Evolutionary conservation across 2,888 invertebrate species (phyloP).

Genomic region (Schizotus pectinicornis): DNA sequence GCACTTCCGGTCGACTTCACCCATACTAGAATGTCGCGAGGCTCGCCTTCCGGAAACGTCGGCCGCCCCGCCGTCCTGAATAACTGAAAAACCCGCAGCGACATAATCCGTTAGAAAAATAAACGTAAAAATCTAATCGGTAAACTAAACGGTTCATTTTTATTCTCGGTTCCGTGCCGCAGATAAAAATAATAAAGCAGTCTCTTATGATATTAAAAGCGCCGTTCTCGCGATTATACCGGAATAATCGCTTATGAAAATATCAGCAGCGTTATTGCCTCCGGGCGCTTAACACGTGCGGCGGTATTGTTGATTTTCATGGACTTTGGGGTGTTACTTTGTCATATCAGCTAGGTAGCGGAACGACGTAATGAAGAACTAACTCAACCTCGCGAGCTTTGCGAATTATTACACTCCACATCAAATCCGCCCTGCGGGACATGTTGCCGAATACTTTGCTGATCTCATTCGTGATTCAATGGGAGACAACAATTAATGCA

Average conservation of each 20-base stretch:
- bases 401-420: no score
- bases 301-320: slow-evolving; percentile 29
- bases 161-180: slow-evolving; percentile 36
- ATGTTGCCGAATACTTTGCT: no score
- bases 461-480: no score
- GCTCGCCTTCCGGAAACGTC: slow-evolving; percentile 6
- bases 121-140: slow-evolving; percentile 47
- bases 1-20: slow-evolving; percentile 53
- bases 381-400: no score
- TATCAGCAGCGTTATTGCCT: slow-evolving; percentile 51
- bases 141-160: slow-evolving; percentile 49
- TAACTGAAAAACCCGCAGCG: slow-evolving; percentile 7
- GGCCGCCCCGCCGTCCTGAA: background rate
- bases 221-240: slow-evolving; percentile 52
- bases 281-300: slow-evolving; percentile 46
- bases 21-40: slow-evolving; percentile 19
- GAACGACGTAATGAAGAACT: slow-evolving; percentile 5
- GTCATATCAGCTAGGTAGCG: slow-evolving; percentile 10
- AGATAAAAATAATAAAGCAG: slow-evolving; percentile 57
- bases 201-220: slow-evolving; percentile 55
- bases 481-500: no score
- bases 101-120: slow-evolving; percentile 33
- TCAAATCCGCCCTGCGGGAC: no score
- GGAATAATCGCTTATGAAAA: slow-evolving; percentile 57
- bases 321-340: slow-evolving; percentile 23